Evolutionary conservation across 2,888 invertebrate genomes (phyloP).

Genomic region (Synergus umbraculus): DNA sequence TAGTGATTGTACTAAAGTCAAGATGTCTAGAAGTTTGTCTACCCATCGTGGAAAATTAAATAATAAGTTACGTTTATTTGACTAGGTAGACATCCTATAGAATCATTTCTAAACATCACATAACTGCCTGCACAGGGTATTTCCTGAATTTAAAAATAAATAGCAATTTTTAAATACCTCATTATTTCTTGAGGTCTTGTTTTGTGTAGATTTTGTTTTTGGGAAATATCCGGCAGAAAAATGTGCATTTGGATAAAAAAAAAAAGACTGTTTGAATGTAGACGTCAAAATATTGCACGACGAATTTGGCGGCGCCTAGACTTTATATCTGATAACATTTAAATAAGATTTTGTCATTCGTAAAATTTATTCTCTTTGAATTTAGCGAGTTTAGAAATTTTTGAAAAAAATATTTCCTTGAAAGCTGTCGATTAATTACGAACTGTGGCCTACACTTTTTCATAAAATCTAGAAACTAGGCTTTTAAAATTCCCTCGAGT

Average conservation of each 20-base stretch:
- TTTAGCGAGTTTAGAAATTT: conserved; percentile 7
- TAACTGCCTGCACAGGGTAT: conserved; percentile 62
- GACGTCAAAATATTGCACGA: conserved; percentile 55
- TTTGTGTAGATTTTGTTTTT: conserved; percentile 42
- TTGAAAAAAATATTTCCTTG: not conserved
- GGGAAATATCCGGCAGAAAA: conserved; percentile 52
- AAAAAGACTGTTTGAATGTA: conserved; percentile 67
- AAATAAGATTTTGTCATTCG: conserved; percentile 10
- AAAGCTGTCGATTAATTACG: conserved; percentile 16
- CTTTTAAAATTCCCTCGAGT: not conserved
- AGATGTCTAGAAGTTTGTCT: not conserved
- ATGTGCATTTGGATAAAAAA: conserved; percentile 64
- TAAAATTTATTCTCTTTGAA: conserved; percentile 15
- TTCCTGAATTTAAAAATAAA: conserved; percentile 50
- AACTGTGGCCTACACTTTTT: conserved; percentile 30
- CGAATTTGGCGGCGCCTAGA: not conserved
- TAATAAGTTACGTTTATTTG: not conserved
- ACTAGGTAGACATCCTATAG: conserved; percentile 16
- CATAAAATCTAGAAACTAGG: conserved; percentile 12
- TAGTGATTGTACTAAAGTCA: not conserved
- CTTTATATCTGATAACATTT: not conserved
- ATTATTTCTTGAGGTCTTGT: conserved; percentile 11
- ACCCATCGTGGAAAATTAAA: not conserved
- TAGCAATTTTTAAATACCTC: conserved; percentile 40
- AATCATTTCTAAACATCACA: conserved; percentile 48